phyloP scores from a whole-genome alignment of 2,888 invertebrate genomes.

The Charanyca ferruginea region DNA sequence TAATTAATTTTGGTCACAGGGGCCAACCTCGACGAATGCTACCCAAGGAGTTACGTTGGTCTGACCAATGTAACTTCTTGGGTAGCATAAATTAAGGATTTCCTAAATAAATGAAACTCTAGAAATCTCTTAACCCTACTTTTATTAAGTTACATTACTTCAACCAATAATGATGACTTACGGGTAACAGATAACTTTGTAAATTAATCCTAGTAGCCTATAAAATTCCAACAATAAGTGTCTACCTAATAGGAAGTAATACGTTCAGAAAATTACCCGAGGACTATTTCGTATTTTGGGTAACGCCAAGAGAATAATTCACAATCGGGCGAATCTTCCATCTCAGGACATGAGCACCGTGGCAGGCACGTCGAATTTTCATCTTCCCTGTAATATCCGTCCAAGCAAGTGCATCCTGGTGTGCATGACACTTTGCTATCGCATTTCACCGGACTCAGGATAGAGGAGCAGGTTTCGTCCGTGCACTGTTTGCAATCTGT shows the following conservation, averaged over 20 bases:
- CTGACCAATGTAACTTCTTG: too few species aligned
- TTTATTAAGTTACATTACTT: too few species aligned
- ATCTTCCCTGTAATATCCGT: slow-evolving; percentile 22
- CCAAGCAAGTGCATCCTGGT: slow-evolving; percentile 25
- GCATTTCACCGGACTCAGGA: background rate
- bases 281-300: too few species aligned
- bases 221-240: too few species aligned
- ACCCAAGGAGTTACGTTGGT: too few species aligned
- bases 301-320: background rate
- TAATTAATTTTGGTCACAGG: too few species aligned
- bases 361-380: slow-evolving; percentile 6
- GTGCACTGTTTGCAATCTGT: slow-evolving; percentile 22
- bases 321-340: slow-evolving; percentile 16
- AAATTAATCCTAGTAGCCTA: too few species aligned
- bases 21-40: too few species aligned
- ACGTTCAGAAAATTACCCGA: background rate
- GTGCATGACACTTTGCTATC: background rate
- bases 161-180: too few species aligned
- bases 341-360: slow-evolving; percentile 17
- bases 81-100: too few species aligned
- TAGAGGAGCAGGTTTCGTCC: slow-evolving; percentile 27
- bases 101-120: background rate
- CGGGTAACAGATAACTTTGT: too few species aligned
- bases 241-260: too few species aligned
- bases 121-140: background rate